phyloP scores from a whole-genome alignment of 2,113 vertebrate species.

The Corythornis vintsioides region DNA sequence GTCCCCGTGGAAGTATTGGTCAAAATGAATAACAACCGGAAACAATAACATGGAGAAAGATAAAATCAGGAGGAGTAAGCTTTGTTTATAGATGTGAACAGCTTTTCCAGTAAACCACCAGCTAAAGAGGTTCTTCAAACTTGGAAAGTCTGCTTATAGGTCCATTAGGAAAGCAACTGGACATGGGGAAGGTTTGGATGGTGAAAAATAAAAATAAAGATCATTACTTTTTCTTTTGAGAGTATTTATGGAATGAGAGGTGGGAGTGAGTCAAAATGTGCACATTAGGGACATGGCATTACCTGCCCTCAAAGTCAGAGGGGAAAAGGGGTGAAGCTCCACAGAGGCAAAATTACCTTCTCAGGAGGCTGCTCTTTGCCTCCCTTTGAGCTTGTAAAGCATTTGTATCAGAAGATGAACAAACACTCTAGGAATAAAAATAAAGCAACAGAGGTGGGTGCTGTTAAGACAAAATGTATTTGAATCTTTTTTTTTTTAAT shows the following conservation, averaged over 20 bases:
- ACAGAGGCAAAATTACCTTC: fast-evolving
- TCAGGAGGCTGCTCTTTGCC: background rate
- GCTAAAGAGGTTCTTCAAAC: background rate
- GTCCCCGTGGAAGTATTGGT: constrained; percentile 33
- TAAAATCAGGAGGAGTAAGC: constrained; percentile 53
- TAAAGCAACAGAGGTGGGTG: background rate
- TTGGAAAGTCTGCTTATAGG: background rate
- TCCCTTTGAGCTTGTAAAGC: background rate
- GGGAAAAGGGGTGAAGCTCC: background rate
- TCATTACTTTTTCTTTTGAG: background rate
- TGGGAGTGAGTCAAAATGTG: background rate
- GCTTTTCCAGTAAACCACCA: constrained; percentile 66
- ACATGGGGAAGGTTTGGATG: background rate
- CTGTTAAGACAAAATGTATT: background rate
- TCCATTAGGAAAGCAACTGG: background rate
- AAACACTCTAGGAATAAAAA: background rate
- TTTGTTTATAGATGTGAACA: constrained; percentile 42
- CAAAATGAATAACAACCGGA: constrained; percentile 56
- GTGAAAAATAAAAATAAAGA: background rate
- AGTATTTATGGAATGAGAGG: background rate
- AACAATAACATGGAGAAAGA: constrained; percentile 36
- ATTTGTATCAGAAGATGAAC: background rate
- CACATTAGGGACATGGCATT: fast-evolving
- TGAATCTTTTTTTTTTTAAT: background rate
- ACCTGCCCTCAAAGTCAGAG: background rate